Evolutionary conservation across 2,888 invertebrate genomes (phyloP), one percentile per base, ranked within the genome.

Genomic region (Callinectes sapidus): DNA sequence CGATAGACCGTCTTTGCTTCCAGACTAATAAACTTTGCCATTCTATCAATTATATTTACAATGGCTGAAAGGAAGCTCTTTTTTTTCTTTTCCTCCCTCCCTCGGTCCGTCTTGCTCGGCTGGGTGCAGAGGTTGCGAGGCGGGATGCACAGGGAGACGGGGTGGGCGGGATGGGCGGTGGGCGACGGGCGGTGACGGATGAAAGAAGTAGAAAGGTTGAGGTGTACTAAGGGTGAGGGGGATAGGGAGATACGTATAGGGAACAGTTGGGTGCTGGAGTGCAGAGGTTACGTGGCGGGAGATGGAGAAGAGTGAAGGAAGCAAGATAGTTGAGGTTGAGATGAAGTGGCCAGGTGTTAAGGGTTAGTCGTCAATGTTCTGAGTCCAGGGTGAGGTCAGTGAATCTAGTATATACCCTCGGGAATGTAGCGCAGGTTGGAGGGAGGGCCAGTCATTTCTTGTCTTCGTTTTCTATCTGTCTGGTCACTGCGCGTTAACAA

Each of bases 21-120:
- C 71, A 71, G n/a, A 28, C 71, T 71, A 71, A 71, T 71, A 71
- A 71, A 71, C 28, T 28, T 23, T 71, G 2, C 71, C 28, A 71
- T 71, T 71, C 71, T 71, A 71, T 71, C 71, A n/a, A 71, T 71
- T 71, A 71, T 28, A 71, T 71, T 71, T 71, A 71, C 71, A 71
- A 71, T 71, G 71, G 71, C 28, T 71, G 71, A 71, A 71, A 28
- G 28, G 28, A 71, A 71, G 28, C n/a, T 13, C n/a, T 28, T 71
- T n/a, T 28, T 71, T 71, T 48, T 28, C 28, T 71, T 18, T 55
- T 55, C 10, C 28, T 71, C 28, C 71, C 71, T n/a, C 71, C 28
- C 5, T 71, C 28, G 23, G 71, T 71, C 1, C 71, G 71, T 71
- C 71, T 6, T 28, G 28, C 71, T 71, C 71, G 28, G 71, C n/a